Base-by-base conservation (phyloP, 2,797 vertebrate species). In the Lagorchestes hirsutus region DNA sequence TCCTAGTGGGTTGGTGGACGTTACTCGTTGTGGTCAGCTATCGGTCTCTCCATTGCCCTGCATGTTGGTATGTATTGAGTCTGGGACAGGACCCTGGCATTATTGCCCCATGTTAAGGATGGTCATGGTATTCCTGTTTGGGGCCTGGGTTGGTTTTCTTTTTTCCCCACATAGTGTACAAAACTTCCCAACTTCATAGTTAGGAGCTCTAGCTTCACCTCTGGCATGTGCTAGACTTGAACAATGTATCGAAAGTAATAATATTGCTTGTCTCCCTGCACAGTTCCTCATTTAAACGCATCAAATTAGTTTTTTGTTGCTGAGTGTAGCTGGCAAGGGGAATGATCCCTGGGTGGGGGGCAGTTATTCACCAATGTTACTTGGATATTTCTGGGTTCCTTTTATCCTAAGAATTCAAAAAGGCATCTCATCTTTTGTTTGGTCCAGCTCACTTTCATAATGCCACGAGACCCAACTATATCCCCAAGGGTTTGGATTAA, bases 11-110 rank as follows among this genome's bases (percentile, higher is more conserved):
- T 99, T 91, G 99, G 99, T 94, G 99, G 99, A 40, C 99, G 99
- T 95, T 99, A 99, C 98, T 99, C 99, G 6, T 97, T 99, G 95
- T 99, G 99, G 99, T 99, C 99, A 93, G 99, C 99, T 3, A 99
- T 99, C 50, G 99, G 99, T 96, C 99, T 99, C 98, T 99, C 99
- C 97, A 99, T 99, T n/a, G 99, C 99, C 13, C 98, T 99, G 97
- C 99, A 99, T 5, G 99, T 99, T 91, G 99, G 99, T 99, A 98
- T 74, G 99, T 99, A 93, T 93, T 91, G 24, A 87, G 24, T 50
- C 24, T 46, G 40, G 22, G 22, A 22, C 8, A 82, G 40, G 40
- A 40, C 40, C 22, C 40, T 27, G n/a, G 67, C 16, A 24, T 82
- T 82, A 40, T 46, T 24, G 40, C 8, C 22, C 22, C 8, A 46